These are phyloP conservation scores for Porphyrio hochstetteri DNA, from an alignment of 2,113 vertebrate species.

Conservation along the genomic window DNA sequence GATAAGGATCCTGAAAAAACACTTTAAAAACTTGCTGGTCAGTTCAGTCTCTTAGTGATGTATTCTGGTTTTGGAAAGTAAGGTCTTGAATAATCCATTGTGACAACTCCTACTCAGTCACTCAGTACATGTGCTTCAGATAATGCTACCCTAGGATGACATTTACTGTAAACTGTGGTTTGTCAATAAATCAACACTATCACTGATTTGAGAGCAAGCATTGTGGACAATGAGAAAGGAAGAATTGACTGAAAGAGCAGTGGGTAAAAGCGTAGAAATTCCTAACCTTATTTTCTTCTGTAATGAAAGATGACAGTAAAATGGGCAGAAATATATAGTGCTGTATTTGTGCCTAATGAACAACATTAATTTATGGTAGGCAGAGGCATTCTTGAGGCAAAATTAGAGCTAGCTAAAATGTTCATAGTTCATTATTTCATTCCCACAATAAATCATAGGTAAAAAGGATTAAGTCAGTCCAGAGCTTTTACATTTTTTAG, in stretches of 20 bases:
- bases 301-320: not conserved
- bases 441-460: constrained; percentile 5
- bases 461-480: not conserved
- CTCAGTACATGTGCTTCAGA: not conserved
- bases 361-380: not conserved
- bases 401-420: constrained; percentile 1
- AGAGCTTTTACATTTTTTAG: not conserved
- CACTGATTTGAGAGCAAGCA: not conserved
- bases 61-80: not conserved
- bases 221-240: not conserved
- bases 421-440: not conserved
- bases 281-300: not conserved
- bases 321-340: not conserved
- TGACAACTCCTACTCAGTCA: not conserved
- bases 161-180: constrained; percentile 22
- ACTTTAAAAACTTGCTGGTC: not conserved
- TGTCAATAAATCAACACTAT: constrained; percentile 35
- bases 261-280: not conserved
- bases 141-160: not conserved
- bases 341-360: not conserved
- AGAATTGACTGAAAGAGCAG: not conserved
- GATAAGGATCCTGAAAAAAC: not conserved
- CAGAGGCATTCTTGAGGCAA: not conserved
- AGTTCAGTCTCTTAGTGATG: not conserved
- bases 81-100: not conserved